Evolutionary conservation across 1,140 invertebrate genomes (phyloP).

Genomic region (Drosophila ogumai): DNA sequence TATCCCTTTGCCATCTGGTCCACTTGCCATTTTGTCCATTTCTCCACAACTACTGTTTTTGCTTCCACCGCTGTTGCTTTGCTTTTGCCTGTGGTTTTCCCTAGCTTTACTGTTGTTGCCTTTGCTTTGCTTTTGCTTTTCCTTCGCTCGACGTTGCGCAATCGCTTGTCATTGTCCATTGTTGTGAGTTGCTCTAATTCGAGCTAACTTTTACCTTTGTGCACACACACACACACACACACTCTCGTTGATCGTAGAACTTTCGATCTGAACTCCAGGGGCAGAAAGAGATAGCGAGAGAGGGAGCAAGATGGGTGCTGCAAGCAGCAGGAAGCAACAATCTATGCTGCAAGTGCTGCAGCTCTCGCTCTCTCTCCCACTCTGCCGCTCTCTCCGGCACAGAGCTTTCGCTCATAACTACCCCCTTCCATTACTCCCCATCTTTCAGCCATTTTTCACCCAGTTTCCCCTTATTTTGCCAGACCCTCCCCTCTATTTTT

Average conservation of each 20-base stretch:
- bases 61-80: not conserved
- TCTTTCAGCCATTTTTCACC: conserved; percentile 17
- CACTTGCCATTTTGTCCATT: not conserved
- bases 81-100: conserved; percentile 14
- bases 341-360: conserved; percentile 44
- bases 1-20: not conserved
- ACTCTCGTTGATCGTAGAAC: conserved; percentile 40
- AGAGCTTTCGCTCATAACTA: conserved; percentile 31
- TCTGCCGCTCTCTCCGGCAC: conserved; percentile 13
- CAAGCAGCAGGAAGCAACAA: conserved; percentile 48
- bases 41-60: conserved; percentile 8
- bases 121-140: conserved; percentile 27
- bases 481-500: not conserved
- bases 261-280: conserved; percentile 34
- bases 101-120: conserved; percentile 1
- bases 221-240: conserved; percentile 26
- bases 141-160: conserved; percentile 61
- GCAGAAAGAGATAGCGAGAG: conserved; percentile 6
- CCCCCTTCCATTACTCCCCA: conserved; percentile 12
- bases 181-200: conserved; percentile 58
- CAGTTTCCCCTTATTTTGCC: conserved; percentile 4
- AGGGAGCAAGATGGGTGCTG: not conserved
- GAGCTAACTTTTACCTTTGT: conserved; percentile 74
- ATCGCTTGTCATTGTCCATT: conserved; percentile 64
- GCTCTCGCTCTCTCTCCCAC: conserved; percentile 18